A percentile compares a stretch with the other conserved stretches of the same genome.
Conservation (phyloP, 1,140 invertebrate genomes). For the Bactericera cockerelli region DNA sequence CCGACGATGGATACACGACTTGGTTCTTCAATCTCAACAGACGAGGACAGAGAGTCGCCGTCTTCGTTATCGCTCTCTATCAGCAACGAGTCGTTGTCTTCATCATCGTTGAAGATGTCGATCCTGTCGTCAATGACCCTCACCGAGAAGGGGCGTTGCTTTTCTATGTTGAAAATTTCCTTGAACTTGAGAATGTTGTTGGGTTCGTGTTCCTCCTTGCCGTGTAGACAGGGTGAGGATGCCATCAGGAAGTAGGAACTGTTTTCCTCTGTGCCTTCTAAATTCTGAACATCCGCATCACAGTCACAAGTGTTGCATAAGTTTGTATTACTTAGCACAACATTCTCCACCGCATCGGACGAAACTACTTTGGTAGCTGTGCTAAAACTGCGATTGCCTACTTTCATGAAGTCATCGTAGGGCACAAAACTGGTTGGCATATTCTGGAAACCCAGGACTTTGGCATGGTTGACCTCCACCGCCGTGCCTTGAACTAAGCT, state of each 20-base stretch:
- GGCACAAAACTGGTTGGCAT: too few relatives aligned
- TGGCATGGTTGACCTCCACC: too few relatives aligned
- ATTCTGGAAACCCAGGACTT: too few relatives aligned
- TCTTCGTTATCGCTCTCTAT: neutral
- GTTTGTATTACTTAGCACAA: too few relatives aligned
- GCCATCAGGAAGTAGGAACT: neutral
- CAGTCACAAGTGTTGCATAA: neutral
- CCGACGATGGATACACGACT: too few relatives aligned
- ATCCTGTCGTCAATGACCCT: neutral
- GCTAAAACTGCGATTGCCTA: too few relatives aligned
- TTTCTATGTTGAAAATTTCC: neutral
- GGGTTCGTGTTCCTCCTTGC: neutral
- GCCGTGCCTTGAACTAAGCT: too few relatives aligned
- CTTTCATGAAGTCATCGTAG: too few relatives aligned
- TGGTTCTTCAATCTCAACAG: neutral
- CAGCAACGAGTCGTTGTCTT: neutral
- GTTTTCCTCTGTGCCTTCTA: neutral
- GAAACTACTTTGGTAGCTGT: too few relatives aligned
- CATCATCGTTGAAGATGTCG: neutral
- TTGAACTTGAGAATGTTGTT: neutral
- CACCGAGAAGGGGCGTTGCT: neutral
- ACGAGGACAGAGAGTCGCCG: neutral
- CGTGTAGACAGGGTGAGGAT: neutral
- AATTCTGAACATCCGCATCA: neutral
- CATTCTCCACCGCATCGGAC: too few relatives aligned